Evolutionary conservation across 2,797 vertebrate species (phyloP), one percentile per base, ranked within the genome.

Genomic region (Octomys mimax): DNA sequence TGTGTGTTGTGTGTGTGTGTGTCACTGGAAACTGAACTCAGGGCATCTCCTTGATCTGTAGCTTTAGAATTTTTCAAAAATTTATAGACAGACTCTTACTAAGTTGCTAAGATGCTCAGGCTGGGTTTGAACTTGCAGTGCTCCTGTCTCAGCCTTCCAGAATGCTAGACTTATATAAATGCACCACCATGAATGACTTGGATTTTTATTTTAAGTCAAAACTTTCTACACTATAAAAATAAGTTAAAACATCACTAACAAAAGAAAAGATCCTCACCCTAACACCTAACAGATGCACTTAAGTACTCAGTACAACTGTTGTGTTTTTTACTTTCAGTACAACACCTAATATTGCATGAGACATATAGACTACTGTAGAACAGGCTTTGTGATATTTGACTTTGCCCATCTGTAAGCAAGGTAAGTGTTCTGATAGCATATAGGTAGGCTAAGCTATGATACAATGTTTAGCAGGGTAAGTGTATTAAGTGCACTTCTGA

Each of bases 171-270:
- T 31, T 49, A 77, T 4, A 49, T 46, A 26, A 46, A 46, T 31
- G 13, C 26, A 77, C 73, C 6, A 77, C 26, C 28, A 49, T 14
- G 31, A 24, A 6, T 49, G 46, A 16, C 26, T 77, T 77, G 26
- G 5, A 5, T 59, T 87, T 95, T 89, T 79, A 79, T 82, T 73
- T 87, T 83, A 79, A 70, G 31, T 46, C 28, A 81, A 93, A 70
- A 66, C 33, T 70, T 89, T 54, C 28, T 75, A 7, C 11, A 10
- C 68, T 71, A 46, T 73, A 52, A 93, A 96, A 95, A 19, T 84
- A 64, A 68, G 10, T 78, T 28, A 57, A 89, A 66, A 8, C 0
- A 6, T 59, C 66, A 61, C 10, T 28, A 18, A 78, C 26, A 42
- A 94, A n/a, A 82, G 82, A 62, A 42, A 71, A 80, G 66, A 8